Evolutionary conservation across 2,113 vertebrate genomes (phyloP).

Genomic region (Rhea americana): DNA sequence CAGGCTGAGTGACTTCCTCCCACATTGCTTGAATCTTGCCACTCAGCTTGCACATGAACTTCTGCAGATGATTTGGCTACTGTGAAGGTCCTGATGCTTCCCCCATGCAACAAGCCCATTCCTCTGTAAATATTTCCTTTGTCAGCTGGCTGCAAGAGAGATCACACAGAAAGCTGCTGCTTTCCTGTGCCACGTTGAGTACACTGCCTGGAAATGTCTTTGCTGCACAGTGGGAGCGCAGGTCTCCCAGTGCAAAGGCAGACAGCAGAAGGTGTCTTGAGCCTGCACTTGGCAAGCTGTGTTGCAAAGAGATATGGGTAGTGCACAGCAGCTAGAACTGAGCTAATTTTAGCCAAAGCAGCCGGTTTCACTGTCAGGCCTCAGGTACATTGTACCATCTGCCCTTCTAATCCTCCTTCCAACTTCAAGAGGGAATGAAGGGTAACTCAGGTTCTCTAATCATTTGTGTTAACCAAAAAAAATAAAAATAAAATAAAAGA

Average conservation of each 20-base stretch:
- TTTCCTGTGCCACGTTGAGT: background rate
- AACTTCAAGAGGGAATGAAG: background rate
- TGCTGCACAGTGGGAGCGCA: background rate
- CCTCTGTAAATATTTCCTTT: background rate
- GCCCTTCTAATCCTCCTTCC: slow-evolving; percentile 38
- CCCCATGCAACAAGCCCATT: background rate
- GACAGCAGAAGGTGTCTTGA: background rate
- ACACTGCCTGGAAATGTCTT: background rate
- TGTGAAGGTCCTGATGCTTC: background rate
- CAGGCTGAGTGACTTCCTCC: background rate
- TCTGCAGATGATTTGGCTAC: background rate
- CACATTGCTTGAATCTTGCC: background rate
- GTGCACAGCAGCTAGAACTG: background rate
- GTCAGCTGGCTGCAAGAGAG: background rate
- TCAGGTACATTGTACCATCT: background rate
- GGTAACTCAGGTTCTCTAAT: background rate
- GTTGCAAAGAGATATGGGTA: background rate
- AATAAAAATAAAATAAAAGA: background rate
- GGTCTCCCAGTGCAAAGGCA: fast-evolving
- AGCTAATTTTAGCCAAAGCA: slow-evolving; percentile 42
- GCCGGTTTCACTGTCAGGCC: background rate
- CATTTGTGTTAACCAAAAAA: background rate
- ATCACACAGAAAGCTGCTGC: fast-evolving
- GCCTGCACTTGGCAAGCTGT: background rate
- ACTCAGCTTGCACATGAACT: background rate